These are phyloP conservation scores for Rapana venosa DNA, from an alignment of 2,888 invertebrate genomes.

Conservation along the genomic window DNA sequence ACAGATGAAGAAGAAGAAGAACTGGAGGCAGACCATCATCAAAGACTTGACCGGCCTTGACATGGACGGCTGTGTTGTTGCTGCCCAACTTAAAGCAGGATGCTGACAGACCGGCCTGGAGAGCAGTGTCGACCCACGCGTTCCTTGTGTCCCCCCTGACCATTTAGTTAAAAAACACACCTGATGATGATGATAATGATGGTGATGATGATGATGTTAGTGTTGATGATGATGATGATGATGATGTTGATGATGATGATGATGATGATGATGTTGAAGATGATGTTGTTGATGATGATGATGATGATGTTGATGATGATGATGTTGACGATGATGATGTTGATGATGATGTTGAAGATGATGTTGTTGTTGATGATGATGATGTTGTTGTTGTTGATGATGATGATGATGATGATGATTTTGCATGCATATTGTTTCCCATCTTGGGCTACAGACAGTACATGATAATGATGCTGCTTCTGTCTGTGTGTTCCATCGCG, in stretches of 20 bases:
- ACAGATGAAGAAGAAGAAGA: too few relatives aligned
- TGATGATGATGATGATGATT: neutral
- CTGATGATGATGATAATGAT: neutral
- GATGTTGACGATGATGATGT: neutral
- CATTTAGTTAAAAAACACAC: too few relatives aligned
- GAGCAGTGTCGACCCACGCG: too few relatives aligned
- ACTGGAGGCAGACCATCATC: too few relatives aligned
- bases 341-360: neutral
- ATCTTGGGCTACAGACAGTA: too few relatives aligned
- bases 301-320: neutral
- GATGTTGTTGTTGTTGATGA: neutral
- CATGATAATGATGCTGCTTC: too few relatives aligned
- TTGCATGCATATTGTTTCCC: too few relatives aligned
- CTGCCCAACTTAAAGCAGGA: too few relatives aligned
- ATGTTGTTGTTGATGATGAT: neutral
- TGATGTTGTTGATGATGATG: neutral
- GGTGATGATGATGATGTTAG: neutral
- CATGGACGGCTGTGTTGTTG: too few relatives aligned
- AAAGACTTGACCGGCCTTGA: too few relatives aligned
- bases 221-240: neutral
- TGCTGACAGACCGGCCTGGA: neutral
- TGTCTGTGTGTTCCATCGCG: too few relatives aligned
- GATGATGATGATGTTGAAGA: neutral
- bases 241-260: neutral
- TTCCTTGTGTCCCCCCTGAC: too few relatives aligned